Base-by-base conservation (phyloP, 1,140 invertebrate genomes). In the Lasioglossum albipes region DNA sequence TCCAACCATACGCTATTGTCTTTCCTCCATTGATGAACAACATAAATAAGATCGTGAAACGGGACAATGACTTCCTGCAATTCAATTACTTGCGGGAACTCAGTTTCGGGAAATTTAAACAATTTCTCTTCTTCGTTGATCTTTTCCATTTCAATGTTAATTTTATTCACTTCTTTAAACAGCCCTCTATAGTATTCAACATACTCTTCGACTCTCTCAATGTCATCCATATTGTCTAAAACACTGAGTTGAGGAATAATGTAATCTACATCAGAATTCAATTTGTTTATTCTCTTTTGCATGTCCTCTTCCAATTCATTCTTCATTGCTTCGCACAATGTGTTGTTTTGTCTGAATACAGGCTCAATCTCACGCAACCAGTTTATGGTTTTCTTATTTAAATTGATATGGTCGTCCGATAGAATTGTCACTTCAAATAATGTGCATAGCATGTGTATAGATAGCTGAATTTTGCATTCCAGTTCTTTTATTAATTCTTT, bases 51-150 rank as follows among this genome's bases (percentile, higher is more conserved):
- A 20, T 90, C 89, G 52, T 91, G 86, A 68, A 94, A 94, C 5
- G 93, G 92, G 52, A 86, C 42, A 10, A 94, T 87, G 22, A 93
- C 89, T 67, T 94, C 93, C 62, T 93, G 94, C 18, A 94, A 85
- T 82, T 96, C 95, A 20, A 93, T 92, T 4, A 96, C 91, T 87
- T 95, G 95, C 3, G 95, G 94, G 88, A 95, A 97, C 0, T 91
- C 91, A n/a, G 95, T 95, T 66, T 95, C 91, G 4, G 95, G 94
- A 87, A 96, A 95, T 85, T 96, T 96, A 81, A 96, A 96, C 3
- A 97, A 89, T 3, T 90, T 93, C 90, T 97, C 96, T 91, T 96
- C 96, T 86, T 95, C 92, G 86, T 96, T 96, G 49, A 96, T 95
- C 92, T 94, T 94, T 22, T 91, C 82, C 65, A 96, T 94, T 52